phyloP scores from a whole-genome alignment of 2,113 vertebrate genomes.

The Campylomormyrus numenius region DNA sequence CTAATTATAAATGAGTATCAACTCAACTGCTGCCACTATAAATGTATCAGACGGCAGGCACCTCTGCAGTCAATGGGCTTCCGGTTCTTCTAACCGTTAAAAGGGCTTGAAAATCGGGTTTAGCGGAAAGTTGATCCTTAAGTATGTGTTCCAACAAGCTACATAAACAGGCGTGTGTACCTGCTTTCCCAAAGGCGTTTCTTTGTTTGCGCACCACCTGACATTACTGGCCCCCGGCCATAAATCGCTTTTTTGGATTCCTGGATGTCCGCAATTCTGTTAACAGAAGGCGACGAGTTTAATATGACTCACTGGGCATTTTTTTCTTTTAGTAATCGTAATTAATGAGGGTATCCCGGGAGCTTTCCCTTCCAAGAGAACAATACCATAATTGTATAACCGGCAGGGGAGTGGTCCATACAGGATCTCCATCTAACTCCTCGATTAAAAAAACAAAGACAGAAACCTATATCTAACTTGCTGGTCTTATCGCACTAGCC shows the following conservation, averaged over 20 bases:
- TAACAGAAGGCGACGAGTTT: not conserved
- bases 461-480: not conserved
- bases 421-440: not conserved
- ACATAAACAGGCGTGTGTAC: not conserved
- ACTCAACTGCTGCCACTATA: not conserved
- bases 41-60: not conserved
- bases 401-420: not conserved
- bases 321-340: not conserved
- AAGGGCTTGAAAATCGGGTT: slow-evolving; percentile 1
- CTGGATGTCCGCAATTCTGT: not conserved
- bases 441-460: not conserved
- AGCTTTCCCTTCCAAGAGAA: not conserved
- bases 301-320: not conserved
- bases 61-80: not conserved
- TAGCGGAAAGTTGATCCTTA: not conserved
- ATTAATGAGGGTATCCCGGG: not conserved
- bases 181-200: not conserved
- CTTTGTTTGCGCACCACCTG: slow-evolving; percentile 4
- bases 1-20: not conserved
- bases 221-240: not conserved
- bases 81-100: not conserved
- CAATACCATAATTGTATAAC: not conserved
- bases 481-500: not conserved
- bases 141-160: not conserved
- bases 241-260: not conserved